Evolutionary conservation across 2,113 vertebrate genomes (phyloP), one percentile per base, ranked within the genome.

Genomic region (Neoarius graeffei): DNA sequence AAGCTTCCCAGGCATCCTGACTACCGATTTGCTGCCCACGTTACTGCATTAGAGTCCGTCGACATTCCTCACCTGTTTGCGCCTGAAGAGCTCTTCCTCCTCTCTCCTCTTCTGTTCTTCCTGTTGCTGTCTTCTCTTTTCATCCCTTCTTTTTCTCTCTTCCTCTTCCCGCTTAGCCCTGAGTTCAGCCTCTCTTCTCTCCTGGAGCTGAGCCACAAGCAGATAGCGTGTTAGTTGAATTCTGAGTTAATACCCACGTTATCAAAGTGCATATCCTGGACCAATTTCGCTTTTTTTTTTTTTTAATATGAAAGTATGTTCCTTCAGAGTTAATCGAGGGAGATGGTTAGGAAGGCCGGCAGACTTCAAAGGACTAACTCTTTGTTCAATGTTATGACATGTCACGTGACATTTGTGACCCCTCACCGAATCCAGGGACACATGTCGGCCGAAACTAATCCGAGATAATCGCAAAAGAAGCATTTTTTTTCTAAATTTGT

Each of bases 101-200:
- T 97, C 97, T 88, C 97, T 95, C 88, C 97, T 93, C 88, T 97
- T 96, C 93, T 96, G 96, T 91, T 97, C 95, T 91, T 97, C 96
- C 89, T 95, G 93, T 66, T 95, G 94, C 62, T 94, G 94, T 91
- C 95, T 94, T 90, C 95, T 94, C 89, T 96, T 95, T 90, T 96
- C 96, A 91, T 96, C 95, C 89, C 96, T 93, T 84, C 95, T 90
- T 86, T 98, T 97, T 84, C 97, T 94, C 89, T 98, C 97, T 89
- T 98, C 97, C 89, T 98, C 97, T 89, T 98, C 97, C 42, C 97
- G 95, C 95, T 97, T 97, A 30, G 92, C 96, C 97, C 97, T 97
- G 96, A 98, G 97, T 96, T 98, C 97, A 91, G 96, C 97, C 64
- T 98, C 97, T 95, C 97, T 93, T 93, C 97, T 97, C 90, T 98